These are phyloP conservation scores for Condylura cristata DNA, from an alignment of 2,113 vertebrate species.

Conservation along the genomic window DNA sequence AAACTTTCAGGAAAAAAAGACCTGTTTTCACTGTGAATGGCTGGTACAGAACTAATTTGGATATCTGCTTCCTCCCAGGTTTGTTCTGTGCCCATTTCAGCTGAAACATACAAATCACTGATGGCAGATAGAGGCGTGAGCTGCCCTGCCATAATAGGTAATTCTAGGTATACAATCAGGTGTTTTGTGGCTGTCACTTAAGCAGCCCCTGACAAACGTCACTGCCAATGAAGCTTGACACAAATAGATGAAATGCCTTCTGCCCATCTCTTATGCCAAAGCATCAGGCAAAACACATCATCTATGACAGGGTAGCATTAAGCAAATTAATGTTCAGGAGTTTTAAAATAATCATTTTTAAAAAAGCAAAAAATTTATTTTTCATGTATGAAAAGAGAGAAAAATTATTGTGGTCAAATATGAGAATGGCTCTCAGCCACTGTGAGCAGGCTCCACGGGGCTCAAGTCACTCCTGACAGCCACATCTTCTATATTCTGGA, in stretches of 20 bases:
- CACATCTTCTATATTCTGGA: not conserved
- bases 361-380: slow-evolving; percentile 70
- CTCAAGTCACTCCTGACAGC: rapidly evolving
- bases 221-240: slow-evolving; percentile 72
- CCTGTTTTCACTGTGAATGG: slow-evolving; percentile 32
- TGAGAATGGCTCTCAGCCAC: not conserved
- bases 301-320: slow-evolving; percentile 77
- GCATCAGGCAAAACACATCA: slow-evolving; percentile 75
- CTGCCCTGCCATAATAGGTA: slow-evolving; percentile 63
- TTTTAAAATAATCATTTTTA: slow-evolving; percentile 64
- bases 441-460: slow-evolving; percentile 52
- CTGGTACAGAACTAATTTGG: slow-evolving; percentile 69
- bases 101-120: slow-evolving; percentile 50
- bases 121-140: slow-evolving; percentile 69
- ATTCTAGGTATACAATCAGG: slow-evolving; percentile 80
- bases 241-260: slow-evolving; percentile 82
- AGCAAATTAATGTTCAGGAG: slow-evolving; percentile 83
- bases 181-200: slow-evolving; percentile 77
- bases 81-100: slow-evolving; percentile 59
- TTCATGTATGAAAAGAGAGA: slow-evolving; percentile 72
- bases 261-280: slow-evolving; percentile 77
- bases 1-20: slow-evolving; percentile 30
- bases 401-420: slow-evolving; percentile 73
- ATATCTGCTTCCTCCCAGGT: slow-evolving; percentile 73
- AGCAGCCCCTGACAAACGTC: slow-evolving; percentile 83